Percentiles rank a stretch among this genome's conserved stretches.
These are phyloP conservation scores for Akabosia matsudoensis DNA, from an alignment of 1,140 invertebrate genomes.

Conservation along the genomic window DNA sequence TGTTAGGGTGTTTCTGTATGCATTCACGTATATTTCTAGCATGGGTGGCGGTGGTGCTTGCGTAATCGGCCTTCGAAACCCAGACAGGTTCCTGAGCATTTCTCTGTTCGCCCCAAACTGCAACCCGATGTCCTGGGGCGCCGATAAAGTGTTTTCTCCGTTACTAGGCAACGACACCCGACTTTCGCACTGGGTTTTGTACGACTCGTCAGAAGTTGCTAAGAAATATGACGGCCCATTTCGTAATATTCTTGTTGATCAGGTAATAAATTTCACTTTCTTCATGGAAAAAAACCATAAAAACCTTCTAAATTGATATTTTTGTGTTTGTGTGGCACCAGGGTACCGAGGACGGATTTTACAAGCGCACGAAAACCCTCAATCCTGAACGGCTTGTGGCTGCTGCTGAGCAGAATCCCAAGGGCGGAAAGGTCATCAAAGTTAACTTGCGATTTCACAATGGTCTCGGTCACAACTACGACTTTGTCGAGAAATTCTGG, in stretches of 20 bases:
- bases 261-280: too few species aligned
- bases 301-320: too few species aligned
- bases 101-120: constrained; percentile 96
- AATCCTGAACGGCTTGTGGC: constrained; percentile 9
- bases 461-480: not conserved
- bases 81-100: constrained; percentile 80
- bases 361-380: constrained; percentile 4
- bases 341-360: constrained; percentile 15
- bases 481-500: constrained; percentile 21
- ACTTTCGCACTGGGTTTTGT: constrained; percentile 70
- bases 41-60: constrained; percentile 98
- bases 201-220: constrained; percentile 83
- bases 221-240: constrained; percentile 80
- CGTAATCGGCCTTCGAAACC: constrained; percentile 86
- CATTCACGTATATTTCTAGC: too few species aligned
- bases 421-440: not conserved
- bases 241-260: constrained; percentile 82
- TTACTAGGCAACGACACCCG: constrained; percentile 72
- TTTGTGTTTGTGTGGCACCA: too few species aligned
- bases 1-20: too few species aligned
- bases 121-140: constrained; percentile 82
- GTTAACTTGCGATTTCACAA: constrained; percentile 1
- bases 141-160: constrained; percentile 75
- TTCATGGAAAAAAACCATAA: too few species aligned
- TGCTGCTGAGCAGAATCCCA: constrained; percentile 7